Conservation (phyloP, 1,140 invertebrate genomes). For the Epicauta chinensis region DNA sequence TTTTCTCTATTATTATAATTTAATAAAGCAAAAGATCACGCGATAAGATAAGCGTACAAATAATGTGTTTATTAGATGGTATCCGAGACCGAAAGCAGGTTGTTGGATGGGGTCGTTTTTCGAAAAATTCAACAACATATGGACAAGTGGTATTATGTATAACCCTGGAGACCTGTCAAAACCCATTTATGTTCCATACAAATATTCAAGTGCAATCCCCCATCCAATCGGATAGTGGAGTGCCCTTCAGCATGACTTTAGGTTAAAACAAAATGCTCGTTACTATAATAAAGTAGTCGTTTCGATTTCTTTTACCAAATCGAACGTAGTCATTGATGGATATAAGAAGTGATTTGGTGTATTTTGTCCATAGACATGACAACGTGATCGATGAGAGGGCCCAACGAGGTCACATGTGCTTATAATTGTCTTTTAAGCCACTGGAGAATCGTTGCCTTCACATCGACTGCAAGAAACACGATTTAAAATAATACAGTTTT, state of each 20-base stretch:
- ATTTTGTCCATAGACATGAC: conserved; percentile 11
- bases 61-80: no score
- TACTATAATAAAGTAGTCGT: neutral
- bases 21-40: conserved; percentile 7
- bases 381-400: conserved; percentile 16
- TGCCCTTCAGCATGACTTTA: conserved; percentile 10
- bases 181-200: conserved; percentile 32
- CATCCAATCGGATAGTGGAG: conserved; percentile 12
- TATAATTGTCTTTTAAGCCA: conserved; percentile 28
- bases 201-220: conserved; percentile 16
- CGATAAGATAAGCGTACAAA: no score
- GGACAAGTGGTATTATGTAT: conserved; percentile 38
- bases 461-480: no score
- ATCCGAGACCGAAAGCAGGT: conserved; percentile 8
- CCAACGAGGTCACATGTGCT: conserved; percentile 31
- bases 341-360: conserved; percentile 20
- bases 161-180: conserved; percentile 37
- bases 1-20: conserved; percentile 3
- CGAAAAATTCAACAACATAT: conserved; percentile 28
- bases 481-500: no score
- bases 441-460: conserved; percentile 18
- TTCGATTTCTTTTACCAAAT: neutral
- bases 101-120: conserved; percentile 4
- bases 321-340: neutral
- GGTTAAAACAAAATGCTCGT: neutral